Conservation (phyloP, 1,140 invertebrate species). For the Acyrthosiphon pisum region DNA sequence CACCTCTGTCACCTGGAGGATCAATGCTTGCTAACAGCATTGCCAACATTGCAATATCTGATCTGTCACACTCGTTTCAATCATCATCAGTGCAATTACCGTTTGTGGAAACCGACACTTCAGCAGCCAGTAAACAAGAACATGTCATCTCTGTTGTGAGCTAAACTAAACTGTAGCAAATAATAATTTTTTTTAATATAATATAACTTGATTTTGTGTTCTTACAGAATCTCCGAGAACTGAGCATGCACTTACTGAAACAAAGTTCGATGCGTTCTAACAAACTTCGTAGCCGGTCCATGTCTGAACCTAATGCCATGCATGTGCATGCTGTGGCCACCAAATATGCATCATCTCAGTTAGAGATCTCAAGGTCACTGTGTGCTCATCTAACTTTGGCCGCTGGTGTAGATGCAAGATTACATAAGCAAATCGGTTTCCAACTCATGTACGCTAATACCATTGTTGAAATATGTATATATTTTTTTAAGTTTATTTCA, state of each 20-base stretch:
- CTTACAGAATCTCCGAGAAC: constrained; percentile 76
- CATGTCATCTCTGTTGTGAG: constrained; percentile 82
- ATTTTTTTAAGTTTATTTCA: too few relatives aligned
- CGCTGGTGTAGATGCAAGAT: constrained; percentile 70
- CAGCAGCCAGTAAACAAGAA: constrained; percentile 84
- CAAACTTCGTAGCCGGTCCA: constrained; percentile 62
- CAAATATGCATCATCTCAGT: constrained; percentile 78
- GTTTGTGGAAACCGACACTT: constrained; percentile 82
- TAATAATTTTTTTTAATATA: not conserved
- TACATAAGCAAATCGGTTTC: constrained; percentile 76
- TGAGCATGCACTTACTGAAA: constrained; percentile 82
- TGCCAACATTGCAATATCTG: constrained; percentile 61
- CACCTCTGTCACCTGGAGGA: constrained; percentile 78
- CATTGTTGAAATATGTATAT: too few relatives aligned
- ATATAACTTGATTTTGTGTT: not conserved
- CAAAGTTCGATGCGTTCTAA: constrained; percentile 60
- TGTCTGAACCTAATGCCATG: constrained; percentile 68
- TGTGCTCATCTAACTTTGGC: constrained; percentile 78
- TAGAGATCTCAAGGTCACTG: constrained; percentile 77
- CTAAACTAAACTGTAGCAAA: constrained; percentile 41
- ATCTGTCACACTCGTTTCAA: constrained; percentile 32
- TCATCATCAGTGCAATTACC: constrained; percentile 66
- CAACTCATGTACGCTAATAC: constrained; percentile 72
- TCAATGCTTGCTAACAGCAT: constrained; percentile 66
- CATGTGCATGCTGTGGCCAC: constrained; percentile 83